Evolutionary conservation across 1,140 invertebrate genomes (phyloP), one percentile per base, ranked within the genome.

Genomic region (Cydia pomonella): DNA sequence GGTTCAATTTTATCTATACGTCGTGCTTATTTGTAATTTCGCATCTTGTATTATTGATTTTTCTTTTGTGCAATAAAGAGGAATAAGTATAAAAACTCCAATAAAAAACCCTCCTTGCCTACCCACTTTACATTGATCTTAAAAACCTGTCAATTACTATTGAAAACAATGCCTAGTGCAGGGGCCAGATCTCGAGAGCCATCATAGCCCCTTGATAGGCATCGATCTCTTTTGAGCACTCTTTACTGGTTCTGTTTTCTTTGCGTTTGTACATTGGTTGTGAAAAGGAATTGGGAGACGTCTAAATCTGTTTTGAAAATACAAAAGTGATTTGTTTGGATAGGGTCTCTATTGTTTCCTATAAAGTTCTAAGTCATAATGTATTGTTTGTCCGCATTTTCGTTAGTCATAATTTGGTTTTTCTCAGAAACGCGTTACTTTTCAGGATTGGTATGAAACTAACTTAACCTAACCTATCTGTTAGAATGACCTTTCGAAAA

Each of bases 71-170:
- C 38, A 41, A 41, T 41, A 41, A 2, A 9, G 12, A 41, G 0
- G 16, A 53, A 7, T n/a, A 16, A 53, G 16, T 18, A 21, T 16
- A 16, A 47, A 50, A 50, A n/a, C 47, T 0, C n/a, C 9, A 59
- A 59, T 23, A 59, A 59, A 59, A 23, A 12, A 23, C 53, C 53
- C 53, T 12, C 53, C 53, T 59, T 23, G 7, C n/a, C 21, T 23
- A 59, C 50, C 50, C 50, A 53, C 53, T 59, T 59, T n/a, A 10
- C 53, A 21, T 59, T 59, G 53, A 59, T 59, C 53, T 59, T 59
- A 59, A 59, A 59, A 59, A 59, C 21, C 53, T 59, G 53, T 59
- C 53, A 59, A 59, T 59, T 59, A 59, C 53, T 59, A 59, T 23
- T 9, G 53, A 59, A 59, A 59, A 59, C 53, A 59, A 59, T 59